Percentiles rank a stretch among this genome's conserved stretches.
phyloP scores from a whole-genome alignment of 2,888 invertebrate genomes.

The Sclerodermus sp. region DNA sequence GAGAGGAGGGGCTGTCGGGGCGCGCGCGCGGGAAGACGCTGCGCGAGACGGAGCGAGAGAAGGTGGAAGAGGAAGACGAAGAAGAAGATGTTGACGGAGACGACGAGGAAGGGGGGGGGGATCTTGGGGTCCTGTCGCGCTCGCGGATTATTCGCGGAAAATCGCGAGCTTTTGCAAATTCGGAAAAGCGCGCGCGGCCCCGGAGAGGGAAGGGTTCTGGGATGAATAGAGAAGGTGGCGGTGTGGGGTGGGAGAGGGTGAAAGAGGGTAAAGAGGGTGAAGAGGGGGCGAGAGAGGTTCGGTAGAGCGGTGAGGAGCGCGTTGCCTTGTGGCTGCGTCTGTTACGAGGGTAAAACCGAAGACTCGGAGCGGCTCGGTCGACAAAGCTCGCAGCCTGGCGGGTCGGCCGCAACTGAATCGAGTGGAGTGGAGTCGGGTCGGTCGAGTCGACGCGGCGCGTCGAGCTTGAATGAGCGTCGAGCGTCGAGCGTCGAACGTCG shows the following conservation, averaged over 20 bases:
- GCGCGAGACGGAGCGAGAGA: too few species aligned
- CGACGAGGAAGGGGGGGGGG: too few species aligned
- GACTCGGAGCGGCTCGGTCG: neutral
- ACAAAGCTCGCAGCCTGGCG: conserved; percentile 46
- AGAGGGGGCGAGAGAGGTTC: neutral
- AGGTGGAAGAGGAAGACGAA: too few species aligned
- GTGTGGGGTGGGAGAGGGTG: neutral
- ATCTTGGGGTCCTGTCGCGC: too few species aligned
- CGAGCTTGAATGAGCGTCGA: conserved; percentile 50
- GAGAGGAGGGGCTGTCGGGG: too few species aligned
- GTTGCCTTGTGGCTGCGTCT: too few species aligned
- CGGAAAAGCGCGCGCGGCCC: neutral
- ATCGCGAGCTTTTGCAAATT: neutral
- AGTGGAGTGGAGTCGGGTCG: conserved; percentile 25
- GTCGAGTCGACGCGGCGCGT: conserved; percentile 29
- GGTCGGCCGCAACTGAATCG: conserved; percentile 53
- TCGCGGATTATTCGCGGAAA: too few species aligned
- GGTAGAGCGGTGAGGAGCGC: neutral
- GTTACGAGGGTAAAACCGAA: neutral
- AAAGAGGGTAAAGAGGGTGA: neutral
- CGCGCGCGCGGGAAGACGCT: too few species aligned
- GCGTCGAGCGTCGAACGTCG: conserved; percentile 29
- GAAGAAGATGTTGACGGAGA: too few species aligned
- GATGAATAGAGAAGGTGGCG: neutral
- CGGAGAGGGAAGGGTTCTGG: neutral